Evolutionary conservation across 2,888 invertebrate species (phyloP).

Genomic region (Melanophora roralis): DNA sequence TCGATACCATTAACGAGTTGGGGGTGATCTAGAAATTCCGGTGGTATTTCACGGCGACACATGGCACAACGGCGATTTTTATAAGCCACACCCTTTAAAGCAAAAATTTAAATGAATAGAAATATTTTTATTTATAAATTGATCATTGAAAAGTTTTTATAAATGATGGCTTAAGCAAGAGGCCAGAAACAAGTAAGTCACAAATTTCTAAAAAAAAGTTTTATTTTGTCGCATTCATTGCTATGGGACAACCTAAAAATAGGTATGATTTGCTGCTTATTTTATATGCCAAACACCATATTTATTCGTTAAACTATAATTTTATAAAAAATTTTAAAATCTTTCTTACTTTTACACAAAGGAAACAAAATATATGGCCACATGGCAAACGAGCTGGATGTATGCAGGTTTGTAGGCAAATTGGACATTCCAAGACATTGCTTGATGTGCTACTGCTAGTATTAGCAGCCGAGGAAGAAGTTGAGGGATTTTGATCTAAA

Average conservation of each 20-base stretch:
- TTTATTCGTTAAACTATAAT: neutral
- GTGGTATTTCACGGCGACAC: conserved; percentile 94
- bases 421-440: conserved; percentile 85
- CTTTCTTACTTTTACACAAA: conserved; percentile 89
- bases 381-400: conserved; percentile 96
- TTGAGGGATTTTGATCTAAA: conserved; percentile 52
- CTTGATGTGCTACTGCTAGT: conserved; percentile 64
- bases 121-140: no score
- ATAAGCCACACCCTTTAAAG: conserved; percentile 85
- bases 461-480: conserved; percentile 15
- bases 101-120: neutral
- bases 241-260: no score
- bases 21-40: conserved; percentile 91
- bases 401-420: conserved; percentile 92
- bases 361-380: conserved; percentile 96
- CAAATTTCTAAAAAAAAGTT: no score
- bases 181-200: no score
- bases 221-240: no score
- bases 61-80: conserved; percentile 94
- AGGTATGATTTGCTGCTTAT: no score
- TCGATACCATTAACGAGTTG: conserved; percentile 82
- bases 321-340: neutral
- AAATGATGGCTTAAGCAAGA: no score
- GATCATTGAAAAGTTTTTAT: no score
- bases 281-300: no score